Evolutionary conservation across 2,888 invertebrate genomes (phyloP).

Genomic region (Drosophila crucigera): DNA sequence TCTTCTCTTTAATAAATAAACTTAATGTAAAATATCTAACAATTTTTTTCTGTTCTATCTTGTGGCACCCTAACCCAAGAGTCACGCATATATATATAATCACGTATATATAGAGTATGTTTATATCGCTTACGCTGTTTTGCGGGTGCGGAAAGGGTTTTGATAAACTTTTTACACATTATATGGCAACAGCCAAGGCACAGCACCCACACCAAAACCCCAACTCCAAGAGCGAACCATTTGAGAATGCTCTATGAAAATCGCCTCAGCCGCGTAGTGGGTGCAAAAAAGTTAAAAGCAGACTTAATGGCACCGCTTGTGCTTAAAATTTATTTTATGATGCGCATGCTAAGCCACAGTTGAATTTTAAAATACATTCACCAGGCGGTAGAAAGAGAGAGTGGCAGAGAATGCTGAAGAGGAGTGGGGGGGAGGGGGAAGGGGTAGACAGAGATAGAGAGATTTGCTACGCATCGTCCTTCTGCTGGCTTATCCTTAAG

Average conservation of each 20-base stretch:
- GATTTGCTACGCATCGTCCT: conserved; percentile 56
- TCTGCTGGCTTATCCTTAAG: conserved; percentile 68
- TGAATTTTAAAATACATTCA: conserved; percentile 79
- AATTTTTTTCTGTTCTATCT: not conserved
- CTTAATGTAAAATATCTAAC: not conserved
- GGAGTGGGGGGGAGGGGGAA: not conserved
- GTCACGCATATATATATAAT: conserved; percentile 32
- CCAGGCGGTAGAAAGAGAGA: not conserved
- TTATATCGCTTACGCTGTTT: conserved; percentile 52
- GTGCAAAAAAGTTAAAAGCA: conserved; percentile 77
- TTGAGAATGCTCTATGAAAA: conserved; percentile 49
- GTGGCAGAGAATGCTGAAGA: not conserved
- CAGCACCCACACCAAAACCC: not conserved
- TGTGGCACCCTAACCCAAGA: conserved; percentile 39
- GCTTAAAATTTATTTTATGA: conserved; percentile 82
- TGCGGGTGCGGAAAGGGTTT: conserved; percentile 73
- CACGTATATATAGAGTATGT: conserved; percentile 44
- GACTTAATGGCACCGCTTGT: conserved; percentile 82
- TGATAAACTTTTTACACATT: conserved; percentile 76
- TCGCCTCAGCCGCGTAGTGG: conserved; percentile 67
- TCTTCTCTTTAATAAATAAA: not conserved
- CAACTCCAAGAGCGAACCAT: not conserved
- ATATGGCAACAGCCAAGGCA: conserved; percentile 40
- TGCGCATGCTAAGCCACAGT: conserved; percentile 78
- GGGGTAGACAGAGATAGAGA: conserved; percentile 17